Evolutionary conservation across 2,888 invertebrate genomes (phyloP).

Genomic region (Tenthredo livida): DNA sequence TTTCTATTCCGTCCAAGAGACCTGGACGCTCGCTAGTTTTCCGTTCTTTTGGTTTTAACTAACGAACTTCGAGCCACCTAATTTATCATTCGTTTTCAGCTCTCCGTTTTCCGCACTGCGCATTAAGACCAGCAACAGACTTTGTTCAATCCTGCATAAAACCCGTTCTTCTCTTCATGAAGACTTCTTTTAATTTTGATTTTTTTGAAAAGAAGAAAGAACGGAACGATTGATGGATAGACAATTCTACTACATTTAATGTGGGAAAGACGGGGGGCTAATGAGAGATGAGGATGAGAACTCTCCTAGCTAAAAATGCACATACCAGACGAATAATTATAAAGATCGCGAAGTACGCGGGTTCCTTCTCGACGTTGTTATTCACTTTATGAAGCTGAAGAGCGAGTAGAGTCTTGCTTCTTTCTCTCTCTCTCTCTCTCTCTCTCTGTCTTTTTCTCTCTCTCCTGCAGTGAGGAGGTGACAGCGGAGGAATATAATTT

Average conservation of each 20-base stretch:
- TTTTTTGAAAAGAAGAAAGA: not conserved
- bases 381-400: conserved; percentile 28
- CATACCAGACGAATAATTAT: conserved; percentile 3
- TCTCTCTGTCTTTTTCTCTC: not conserved
- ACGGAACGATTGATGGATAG: not conserved
- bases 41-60: not conserved
- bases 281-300: not conserved
- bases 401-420: not conserved
- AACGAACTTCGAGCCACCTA: not conserved
- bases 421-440: not conserved
- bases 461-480: conserved; percentile 24
- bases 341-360: not conserved
- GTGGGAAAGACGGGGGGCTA: not conserved
- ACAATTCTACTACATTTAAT: not conserved
- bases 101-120: not conserved
- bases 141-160: not conserved
- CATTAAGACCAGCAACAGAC: not conserved
- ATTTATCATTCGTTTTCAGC: not conserved
- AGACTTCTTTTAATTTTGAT: too few species aligned
- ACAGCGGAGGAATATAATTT: conserved; percentile 51
- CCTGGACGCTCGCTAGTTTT: not conserved
- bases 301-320: not conserved
- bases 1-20: not conserved
- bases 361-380: conserved; percentile 25
- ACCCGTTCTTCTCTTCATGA: not conserved